These are phyloP conservation scores for Stictonetta naevosa DNA, from an alignment of 2,113 vertebrate species.

Conservation along the genomic window DNA sequence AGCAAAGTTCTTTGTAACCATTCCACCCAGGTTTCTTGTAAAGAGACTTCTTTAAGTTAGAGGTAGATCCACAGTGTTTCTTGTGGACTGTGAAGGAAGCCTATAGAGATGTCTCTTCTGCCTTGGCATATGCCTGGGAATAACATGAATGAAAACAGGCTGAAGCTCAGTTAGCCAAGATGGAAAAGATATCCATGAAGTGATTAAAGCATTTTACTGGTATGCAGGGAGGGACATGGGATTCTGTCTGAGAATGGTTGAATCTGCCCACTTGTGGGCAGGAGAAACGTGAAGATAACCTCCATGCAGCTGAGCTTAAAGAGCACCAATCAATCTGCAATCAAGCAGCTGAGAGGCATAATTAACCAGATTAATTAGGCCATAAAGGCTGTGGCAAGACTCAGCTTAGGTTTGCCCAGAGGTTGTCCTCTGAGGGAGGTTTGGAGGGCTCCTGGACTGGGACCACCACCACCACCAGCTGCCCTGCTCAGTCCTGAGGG, in stretches of 20 bases:
- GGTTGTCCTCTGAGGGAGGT: neutral
- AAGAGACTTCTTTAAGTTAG: neutral
- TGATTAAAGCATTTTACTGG: neutral
- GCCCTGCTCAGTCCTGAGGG: neutral
- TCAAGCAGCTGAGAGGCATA: neutral
- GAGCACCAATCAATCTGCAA: neutral
- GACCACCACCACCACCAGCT: too few relatives aligned
- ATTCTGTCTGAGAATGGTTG: neutral
- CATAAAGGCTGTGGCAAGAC: neutral
- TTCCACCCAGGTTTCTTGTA: neutral
- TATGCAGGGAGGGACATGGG: accelerated
- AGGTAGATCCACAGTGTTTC: neutral
- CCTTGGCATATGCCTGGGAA: neutral
- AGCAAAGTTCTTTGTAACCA: neutral
- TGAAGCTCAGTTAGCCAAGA: neutral
- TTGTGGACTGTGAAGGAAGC: neutral
- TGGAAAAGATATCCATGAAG: neutral
- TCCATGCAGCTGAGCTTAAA: neutral
- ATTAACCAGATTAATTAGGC: neutral
- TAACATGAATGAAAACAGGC: accelerated
- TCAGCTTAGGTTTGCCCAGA: accelerated
- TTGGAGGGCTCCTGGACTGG: neutral
- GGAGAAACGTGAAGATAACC: neutral
- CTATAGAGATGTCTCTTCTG: neutral
- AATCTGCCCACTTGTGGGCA: neutral